Conservation (phyloP, 2,888 invertebrate species). For the Nemapogon koenigi region DNA sequence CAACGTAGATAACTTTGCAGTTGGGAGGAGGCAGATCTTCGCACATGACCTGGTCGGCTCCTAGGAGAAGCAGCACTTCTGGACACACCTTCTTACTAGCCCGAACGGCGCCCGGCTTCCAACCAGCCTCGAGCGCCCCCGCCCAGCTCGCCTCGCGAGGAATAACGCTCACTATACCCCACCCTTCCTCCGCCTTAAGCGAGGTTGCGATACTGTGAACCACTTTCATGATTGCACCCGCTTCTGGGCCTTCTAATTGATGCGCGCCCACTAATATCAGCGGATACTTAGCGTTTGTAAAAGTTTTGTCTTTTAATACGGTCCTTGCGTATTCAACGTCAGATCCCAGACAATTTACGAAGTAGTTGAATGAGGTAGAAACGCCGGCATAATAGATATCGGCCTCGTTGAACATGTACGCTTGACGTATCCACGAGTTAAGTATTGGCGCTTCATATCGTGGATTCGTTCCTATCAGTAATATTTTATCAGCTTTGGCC, state of each 20-base stretch:
- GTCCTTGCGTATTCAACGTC: slow-evolving; percentile 21
- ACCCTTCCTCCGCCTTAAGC: slow-evolving; percentile 20
- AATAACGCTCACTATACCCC: slow-evolving; percentile 81
- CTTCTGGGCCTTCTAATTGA: slow-evolving; percentile 25
- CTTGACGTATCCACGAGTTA: slow-evolving; percentile 93
- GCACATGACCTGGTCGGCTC: slow-evolving; percentile 88
- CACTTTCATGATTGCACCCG: slow-evolving; percentile 25
- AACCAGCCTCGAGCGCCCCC: slow-evolving; percentile 95
- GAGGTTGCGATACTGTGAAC: slow-evolving; percentile 20
- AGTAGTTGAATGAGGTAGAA: slow-evolving; percentile 86
- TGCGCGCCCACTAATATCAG: slow-evolving; percentile 43
- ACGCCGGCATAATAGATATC: slow-evolving; percentile 87
- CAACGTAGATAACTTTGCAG: slow-evolving; percentile 85
- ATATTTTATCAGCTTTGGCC: slow-evolving; percentile 77
- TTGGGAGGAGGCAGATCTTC: slow-evolving; percentile 76
- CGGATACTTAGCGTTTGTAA: slow-evolving; percentile 32
- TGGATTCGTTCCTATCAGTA: slow-evolving; percentile 96
- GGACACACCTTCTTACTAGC: slow-evolving; percentile 69
- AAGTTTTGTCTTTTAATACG: slow-evolving; percentile 13
- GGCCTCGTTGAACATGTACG: slow-evolving; percentile 88
- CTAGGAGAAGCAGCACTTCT: slow-evolving; percentile 84
- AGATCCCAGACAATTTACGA: slow-evolving; percentile 33
- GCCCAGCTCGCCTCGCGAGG: slow-evolving; percentile 92
- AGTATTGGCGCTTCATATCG: slow-evolving; percentile 96
- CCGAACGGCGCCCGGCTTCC: slow-evolving; percentile 72